Evolutionary conservation across 2,888 invertebrate genomes (phyloP).

Genomic region (Zaprionus bogoriensis): DNA sequence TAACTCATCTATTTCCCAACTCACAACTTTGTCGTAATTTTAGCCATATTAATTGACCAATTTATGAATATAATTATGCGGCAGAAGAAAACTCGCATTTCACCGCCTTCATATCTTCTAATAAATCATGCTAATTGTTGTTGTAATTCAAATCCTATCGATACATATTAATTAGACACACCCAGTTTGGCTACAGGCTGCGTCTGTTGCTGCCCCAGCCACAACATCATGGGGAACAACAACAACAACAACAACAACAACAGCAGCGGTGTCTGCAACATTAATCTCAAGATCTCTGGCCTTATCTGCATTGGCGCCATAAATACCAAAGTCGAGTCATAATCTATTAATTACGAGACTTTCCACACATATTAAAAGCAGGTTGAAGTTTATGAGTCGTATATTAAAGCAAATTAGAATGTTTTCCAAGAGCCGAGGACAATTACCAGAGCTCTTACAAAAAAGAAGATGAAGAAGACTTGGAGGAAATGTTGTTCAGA

Average conservation of each 20-base stretch:
- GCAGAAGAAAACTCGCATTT: conserved; percentile 47
- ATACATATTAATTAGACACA: conserved; percentile 76
- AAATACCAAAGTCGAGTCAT: conserved; percentile 64
- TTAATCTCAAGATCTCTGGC: conserved; percentile 66
- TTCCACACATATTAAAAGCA: conserved; percentile 66
- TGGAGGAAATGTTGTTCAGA: background rate
- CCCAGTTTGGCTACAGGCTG: conserved; percentile 46
- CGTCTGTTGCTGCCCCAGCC: background rate
- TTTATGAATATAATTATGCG: conserved; percentile 55
- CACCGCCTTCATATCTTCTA: conserved; percentile 57
- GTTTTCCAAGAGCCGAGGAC: conserved; percentile 17
- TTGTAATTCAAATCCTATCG: conserved; percentile 72
- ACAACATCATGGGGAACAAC: conserved; percentile 4
- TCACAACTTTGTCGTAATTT: conserved; percentile 35
- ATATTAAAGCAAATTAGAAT: conserved; percentile 25
- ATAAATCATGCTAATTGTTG: conserved; percentile 72
- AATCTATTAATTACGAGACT: conserved; percentile 74
- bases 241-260: conserved; percentile 1
- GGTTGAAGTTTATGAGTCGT: conserved; percentile 48
- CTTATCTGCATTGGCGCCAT: conserved; percentile 70
- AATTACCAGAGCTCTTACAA: conserved; percentile 8
- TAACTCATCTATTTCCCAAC: conserved; percentile 17
- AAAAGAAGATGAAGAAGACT: conserved; percentile 6
- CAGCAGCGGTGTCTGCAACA: conserved; percentile 27
- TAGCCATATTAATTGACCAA: conserved; percentile 61